These are phyloP conservation scores for Oligia latruncula DNA, from an alignment of 2,888 invertebrate genomes.

Conservation along the genomic window DNA sequence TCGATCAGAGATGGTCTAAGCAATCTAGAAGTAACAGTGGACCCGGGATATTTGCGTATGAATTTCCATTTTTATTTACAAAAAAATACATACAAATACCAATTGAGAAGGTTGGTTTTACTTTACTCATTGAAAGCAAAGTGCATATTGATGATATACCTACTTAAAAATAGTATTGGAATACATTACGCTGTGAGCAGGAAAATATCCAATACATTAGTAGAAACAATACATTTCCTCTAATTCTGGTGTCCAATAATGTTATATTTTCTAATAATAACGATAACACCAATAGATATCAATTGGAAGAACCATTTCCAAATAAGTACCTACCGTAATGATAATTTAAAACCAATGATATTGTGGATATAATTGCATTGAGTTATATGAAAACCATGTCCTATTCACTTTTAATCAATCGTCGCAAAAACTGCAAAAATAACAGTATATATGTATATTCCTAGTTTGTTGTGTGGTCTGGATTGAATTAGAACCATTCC, in stretches of 20 bases:
- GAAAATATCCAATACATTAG: constrained; percentile 38
- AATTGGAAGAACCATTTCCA: constrained; percentile 24
- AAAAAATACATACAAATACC: not conserved
- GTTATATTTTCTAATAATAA: constrained; percentile 18
- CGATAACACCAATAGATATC: constrained; percentile 30
- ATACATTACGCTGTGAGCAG: not conserved
- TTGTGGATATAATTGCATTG: constrained; percentile 8
- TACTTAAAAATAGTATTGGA: constrained; percentile 3
- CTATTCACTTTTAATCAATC: not conserved
- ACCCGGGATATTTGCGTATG: not conserved
- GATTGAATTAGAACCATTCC: not conserved
- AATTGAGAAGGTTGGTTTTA: not conserved
- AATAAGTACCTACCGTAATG: not conserved
- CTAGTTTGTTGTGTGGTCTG: not conserved
- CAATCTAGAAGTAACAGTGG: not conserved
- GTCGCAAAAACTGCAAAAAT: not conserved
- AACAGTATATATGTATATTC: not conserved
- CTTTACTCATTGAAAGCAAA: not conserved
- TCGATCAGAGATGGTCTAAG: too few relatives aligned
- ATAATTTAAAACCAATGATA: constrained; percentile 22
- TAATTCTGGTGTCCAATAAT: constrained; percentile 19
- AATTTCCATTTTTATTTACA: not conserved
- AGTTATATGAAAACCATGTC: constrained; percentile 1
- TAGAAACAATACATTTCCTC: not conserved
- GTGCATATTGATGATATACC: constrained; percentile 3